Evolutionary conservation across 2,888 invertebrate species (phyloP).

Genomic region (Spodoptera exigua): DNA sequence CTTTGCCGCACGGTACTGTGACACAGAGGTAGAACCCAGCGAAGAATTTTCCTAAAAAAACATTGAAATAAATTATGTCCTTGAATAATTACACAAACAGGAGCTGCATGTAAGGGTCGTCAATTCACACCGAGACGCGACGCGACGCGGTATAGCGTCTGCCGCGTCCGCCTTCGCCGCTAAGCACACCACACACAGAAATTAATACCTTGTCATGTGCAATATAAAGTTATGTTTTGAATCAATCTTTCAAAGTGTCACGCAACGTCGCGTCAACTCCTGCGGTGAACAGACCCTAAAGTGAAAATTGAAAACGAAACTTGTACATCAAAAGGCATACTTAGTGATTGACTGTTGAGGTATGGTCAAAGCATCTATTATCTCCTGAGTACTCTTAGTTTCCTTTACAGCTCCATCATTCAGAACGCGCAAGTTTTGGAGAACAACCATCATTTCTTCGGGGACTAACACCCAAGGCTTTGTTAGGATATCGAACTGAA

Average conservation of each 20-base stretch:
- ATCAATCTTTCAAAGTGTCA: no score
- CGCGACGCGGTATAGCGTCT: no score
- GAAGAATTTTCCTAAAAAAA: conserved; percentile 86
- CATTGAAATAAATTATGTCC: no score
- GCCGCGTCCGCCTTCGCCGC: no score
- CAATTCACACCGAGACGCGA: no score
- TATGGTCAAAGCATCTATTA: conserved; percentile 84
- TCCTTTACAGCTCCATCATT: conserved; percentile 60
- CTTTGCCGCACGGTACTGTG: conserved; percentile 90
- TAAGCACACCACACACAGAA: no score
- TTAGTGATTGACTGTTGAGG: conserved; percentile 83
- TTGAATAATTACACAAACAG: no score
- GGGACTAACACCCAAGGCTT: conserved; percentile 92
- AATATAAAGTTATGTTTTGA: no score
- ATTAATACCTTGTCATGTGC: no score
- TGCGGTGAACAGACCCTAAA: no score
- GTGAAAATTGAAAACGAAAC: background rate
- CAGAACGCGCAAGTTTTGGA: conserved; percentile 85
- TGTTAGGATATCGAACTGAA: conserved; percentile 91
- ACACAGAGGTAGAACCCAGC: conserved; percentile 90
- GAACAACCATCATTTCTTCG: conserved; percentile 89
- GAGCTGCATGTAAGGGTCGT: no score
- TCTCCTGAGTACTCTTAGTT: conserved; percentile 76
- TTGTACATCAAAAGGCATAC: conserved; percentile 65
- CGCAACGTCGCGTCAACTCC: no score